Conservation (phyloP, 35 echinoderm and acorn worm genomes). For the Amphiura filiformis region DNA sequence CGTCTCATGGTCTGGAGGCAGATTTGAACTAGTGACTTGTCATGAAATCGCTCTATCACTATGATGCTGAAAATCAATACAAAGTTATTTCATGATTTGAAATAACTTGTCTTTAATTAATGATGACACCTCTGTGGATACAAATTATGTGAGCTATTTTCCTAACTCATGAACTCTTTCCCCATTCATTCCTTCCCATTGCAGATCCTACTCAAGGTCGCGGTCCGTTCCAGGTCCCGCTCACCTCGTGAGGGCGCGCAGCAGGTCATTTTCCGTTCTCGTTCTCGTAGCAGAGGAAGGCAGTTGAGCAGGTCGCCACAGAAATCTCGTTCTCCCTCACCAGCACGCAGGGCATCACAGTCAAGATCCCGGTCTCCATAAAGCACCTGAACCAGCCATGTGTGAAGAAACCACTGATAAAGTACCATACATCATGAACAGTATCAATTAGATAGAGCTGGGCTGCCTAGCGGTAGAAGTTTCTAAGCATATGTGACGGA, state of each 20-base stretch:
- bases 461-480: no score
- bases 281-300: constrained; percentile 9
- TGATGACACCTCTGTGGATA: not conserved
- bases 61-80: no score
- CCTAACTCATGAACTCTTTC: not conserved
- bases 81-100: no score
- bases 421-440: no score
- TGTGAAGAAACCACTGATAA: no score
- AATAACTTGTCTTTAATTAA: no score
- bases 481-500: no score
- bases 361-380: constrained; percentile 42
- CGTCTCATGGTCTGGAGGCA: no score
- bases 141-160: not conserved
- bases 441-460: no score
- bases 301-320: not conserved
- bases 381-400: no score
- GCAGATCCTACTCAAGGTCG: not conserved
- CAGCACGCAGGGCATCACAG: not conserved
- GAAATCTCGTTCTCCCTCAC: not conserved
- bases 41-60: no score
- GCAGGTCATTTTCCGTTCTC: not conserved
- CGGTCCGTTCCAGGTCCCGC: constrained; percentile 28
- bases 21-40: no score
- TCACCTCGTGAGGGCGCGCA: not conserved
- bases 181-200: not conserved